Evolutionary conservation across 2,888 invertebrate species (phyloP).

Genomic region (Drosophila helvetica): DNA sequence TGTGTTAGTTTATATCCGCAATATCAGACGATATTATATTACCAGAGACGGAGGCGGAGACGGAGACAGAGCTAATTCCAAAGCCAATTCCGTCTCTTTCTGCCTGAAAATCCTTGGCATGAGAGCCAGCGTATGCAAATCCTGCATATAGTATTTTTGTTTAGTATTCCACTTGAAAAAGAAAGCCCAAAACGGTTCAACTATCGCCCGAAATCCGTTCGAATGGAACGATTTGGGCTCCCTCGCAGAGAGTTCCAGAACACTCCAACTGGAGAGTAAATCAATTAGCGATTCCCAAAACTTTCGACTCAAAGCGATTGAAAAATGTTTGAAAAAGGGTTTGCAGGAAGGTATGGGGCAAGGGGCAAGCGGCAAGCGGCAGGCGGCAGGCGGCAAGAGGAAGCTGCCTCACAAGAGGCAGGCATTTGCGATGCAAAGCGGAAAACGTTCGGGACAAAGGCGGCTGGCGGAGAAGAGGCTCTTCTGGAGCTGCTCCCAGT

Average conservation of each 20-base stretch:
- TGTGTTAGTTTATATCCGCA: conserved; percentile 47
- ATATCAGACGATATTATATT: conserved; percentile 48
- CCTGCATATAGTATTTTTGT: not conserved
- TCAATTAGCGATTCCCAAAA: conserved; percentile 45
- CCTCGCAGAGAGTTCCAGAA: not conserved
- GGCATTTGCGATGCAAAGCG: conserved; percentile 12
- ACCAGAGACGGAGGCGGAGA: conserved; percentile 26
- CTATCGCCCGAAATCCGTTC: conserved; percentile 6
- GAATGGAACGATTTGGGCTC: conserved; percentile 4
- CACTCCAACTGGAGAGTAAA: conserved; percentile 31
- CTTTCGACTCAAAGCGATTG: conserved; percentile 32
- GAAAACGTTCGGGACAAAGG: conserved; percentile 3
- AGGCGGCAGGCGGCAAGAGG: not conserved
- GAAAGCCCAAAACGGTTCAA: conserved; percentile 4
- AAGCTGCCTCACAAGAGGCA: not conserved
- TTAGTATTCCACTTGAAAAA: conserved; percentile 9
- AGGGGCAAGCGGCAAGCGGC: no score
- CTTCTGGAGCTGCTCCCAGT: conserved; percentile 23
- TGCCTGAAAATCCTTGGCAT: conserved; percentile 6
- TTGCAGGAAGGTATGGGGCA: not conserved
- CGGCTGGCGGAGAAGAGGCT: conserved; percentile 18
- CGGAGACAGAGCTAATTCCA: conserved; percentile 36
- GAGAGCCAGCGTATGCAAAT: conserved; percentile 4
- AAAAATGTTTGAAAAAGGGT: conserved; percentile 37
- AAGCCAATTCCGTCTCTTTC: conserved; percentile 21